Evolutionary conservation across 2,888 invertebrate species (phyloP).

Genomic region (Cheilosia grossa): DNA sequence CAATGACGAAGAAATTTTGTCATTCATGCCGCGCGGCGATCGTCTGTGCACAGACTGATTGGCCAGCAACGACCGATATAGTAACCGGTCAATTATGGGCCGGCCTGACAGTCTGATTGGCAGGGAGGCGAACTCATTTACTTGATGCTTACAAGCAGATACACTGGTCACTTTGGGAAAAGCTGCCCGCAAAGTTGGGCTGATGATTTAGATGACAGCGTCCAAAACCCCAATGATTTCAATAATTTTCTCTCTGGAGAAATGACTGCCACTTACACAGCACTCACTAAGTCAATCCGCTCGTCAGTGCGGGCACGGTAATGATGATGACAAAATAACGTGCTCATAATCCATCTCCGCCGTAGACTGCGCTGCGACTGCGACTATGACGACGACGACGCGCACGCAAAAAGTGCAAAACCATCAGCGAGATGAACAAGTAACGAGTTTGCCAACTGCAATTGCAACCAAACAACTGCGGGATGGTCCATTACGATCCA

Average conservation of each 20-base stretch:
- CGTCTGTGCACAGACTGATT: slow-evolving; percentile 58
- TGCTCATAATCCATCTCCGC: slow-evolving; percentile 74
- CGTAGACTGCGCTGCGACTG: not conserved
- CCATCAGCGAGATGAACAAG: slow-evolving; percentile 35
- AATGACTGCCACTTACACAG: slow-evolving; percentile 55
- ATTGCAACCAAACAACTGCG: slow-evolving; percentile 42
- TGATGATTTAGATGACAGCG: slow-evolving; percentile 40
- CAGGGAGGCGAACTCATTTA: slow-evolving; percentile 70
- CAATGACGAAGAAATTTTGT: slow-evolving; percentile 60
- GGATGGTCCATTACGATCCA: slow-evolving; percentile 59
- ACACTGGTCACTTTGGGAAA: slow-evolving; percentile 62
- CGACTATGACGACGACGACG: not conserved
- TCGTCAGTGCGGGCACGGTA: slow-evolving; percentile 38
- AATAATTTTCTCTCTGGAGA: slow-evolving; percentile 70
- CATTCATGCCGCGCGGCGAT: slow-evolving; percentile 66
- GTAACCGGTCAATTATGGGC: slow-evolving; percentile 70
- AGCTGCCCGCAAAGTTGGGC: slow-evolving; percentile 35
- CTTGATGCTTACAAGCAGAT: slow-evolving; percentile 59
- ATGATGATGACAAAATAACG: slow-evolving; percentile 74
- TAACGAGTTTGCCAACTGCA: slow-evolving; percentile 65
- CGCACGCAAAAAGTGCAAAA: slow-evolving; percentile 20
- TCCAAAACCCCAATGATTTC: slow-evolving; percentile 59
- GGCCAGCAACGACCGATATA: slow-evolving; percentile 54
- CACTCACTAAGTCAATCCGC: slow-evolving; percentile 55
- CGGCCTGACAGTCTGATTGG: slow-evolving; percentile 74